Evolutionary conservation across 2,888 invertebrate genomes (phyloP).

Genomic region (Mactromeris polynyma): DNA sequence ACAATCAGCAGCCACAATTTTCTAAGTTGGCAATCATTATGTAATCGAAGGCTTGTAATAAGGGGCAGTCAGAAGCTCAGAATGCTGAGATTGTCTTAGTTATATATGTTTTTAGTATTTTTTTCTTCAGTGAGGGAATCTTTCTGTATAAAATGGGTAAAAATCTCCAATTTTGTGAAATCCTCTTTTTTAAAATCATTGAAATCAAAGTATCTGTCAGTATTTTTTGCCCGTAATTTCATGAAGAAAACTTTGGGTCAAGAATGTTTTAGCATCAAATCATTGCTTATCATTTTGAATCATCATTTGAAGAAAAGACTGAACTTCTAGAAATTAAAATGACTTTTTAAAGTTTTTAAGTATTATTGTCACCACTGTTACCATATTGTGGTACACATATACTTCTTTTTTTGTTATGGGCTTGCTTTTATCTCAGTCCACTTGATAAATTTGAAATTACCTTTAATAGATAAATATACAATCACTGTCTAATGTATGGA

Average conservation of each 20-base stretch:
- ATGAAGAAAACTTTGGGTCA: neutral
- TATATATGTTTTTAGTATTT: neutral
- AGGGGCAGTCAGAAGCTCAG: neutral
- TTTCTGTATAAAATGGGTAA: neutral
- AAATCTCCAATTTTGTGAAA: constrained; percentile 33
- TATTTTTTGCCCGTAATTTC: constrained; percentile 22
- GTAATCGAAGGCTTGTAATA: neutral
- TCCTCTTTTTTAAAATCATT: constrained; percentile 39
- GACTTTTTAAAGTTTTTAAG: no score
- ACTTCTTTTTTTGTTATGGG: no score
- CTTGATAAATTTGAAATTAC: no score
- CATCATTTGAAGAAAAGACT: neutral
- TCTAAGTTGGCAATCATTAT: neutral
- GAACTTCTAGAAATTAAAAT: no score
- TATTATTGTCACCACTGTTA: no score
- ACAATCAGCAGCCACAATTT: neutral
- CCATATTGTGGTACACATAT: no score
- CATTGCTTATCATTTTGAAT: neutral
- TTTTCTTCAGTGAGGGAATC: neutral
- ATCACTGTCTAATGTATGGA: no score
- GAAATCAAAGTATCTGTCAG: constrained; percentile 36
- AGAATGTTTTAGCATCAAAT: neutral
- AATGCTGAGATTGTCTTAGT: neutral
- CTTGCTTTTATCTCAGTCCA: no score
- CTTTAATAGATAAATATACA: no score